These are phyloP conservation scores for Tetragonula carbonaria DNA, from an alignment of 2,888 invertebrate species.

Conservation along the genomic window DNA sequence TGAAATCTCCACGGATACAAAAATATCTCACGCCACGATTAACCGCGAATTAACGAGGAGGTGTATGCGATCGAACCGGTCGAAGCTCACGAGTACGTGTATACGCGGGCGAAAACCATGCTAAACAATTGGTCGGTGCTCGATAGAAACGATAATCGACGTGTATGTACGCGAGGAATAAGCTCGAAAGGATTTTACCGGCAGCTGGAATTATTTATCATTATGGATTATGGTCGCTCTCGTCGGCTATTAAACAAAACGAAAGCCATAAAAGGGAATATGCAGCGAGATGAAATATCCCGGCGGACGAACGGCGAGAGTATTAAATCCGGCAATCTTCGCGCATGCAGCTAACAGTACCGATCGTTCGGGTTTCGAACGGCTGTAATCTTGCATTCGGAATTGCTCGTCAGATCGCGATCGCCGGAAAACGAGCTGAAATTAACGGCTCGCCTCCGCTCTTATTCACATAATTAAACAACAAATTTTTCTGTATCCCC, in stretches of 20 bases:
- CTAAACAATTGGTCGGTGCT: background rate
- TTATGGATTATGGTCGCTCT: constrained; percentile 71
- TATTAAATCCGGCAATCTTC: constrained; percentile 67
- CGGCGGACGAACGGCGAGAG: constrained; percentile 33
- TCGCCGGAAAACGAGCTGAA: constrained; percentile 39
- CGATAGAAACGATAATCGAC: constrained; percentile 60
- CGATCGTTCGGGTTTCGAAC: constrained; percentile 34
- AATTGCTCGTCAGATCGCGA: constrained; percentile 46
- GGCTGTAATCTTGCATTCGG: constrained; percentile 56
- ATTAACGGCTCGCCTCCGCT: constrained; percentile 25
- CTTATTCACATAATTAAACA: constrained; percentile 36
- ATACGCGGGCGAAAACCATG: background rate
- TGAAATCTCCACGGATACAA: background rate
- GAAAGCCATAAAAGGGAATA: constrained; percentile 61
- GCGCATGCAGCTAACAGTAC: constrained; percentile 48
- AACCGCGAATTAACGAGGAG: constrained; percentile 13
- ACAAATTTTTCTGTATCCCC: background rate
- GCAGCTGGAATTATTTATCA: constrained; percentile 73
- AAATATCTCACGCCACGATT: background rate
- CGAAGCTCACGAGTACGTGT: background rate
- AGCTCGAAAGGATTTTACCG: constrained; percentile 72
- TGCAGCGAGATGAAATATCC: constrained; percentile 60
- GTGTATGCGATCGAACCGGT: background rate
- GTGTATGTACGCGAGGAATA: constrained; percentile 54
- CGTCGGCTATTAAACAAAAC: constrained; percentile 68